Evolutionary conservation across 64 coral and sea anemone species (phyloP).

Genomic region (Montipora sp.): DNA sequence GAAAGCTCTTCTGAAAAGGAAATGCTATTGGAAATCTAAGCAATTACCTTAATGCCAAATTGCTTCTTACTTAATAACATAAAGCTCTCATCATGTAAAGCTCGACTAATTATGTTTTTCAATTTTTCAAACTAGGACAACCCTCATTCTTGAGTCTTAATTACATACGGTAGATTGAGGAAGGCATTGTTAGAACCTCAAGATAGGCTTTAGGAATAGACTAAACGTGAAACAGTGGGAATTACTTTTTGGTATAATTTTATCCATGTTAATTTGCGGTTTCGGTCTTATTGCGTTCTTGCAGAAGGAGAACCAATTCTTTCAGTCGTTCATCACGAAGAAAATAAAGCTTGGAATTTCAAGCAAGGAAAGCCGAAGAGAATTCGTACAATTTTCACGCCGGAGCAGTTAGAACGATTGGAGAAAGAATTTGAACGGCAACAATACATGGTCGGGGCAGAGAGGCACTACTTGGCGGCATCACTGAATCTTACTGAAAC

Average conservation of each 20-base stretch:
- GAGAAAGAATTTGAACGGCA: conserved; percentile 79
- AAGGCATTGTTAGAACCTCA: not conserved
- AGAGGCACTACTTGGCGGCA: conserved; percentile 68
- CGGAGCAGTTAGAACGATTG: conserved; percentile 68
- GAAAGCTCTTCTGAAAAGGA: not conserved
- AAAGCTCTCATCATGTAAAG: conserved; percentile 48
- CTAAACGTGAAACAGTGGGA: not conserved
- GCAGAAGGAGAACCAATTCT: conserved; percentile 62
- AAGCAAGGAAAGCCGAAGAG: conserved; percentile 78
- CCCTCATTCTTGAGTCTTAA: not conserved
- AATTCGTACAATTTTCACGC: conserved; percentile 78
- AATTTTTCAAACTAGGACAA: conserved; percentile 44
- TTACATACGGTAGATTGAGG: not conserved
- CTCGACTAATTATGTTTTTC: conserved; percentile 42
- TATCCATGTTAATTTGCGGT: conserved; percentile 17
- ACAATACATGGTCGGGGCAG: conserved; percentile 76
- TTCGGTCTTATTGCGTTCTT: not conserved
- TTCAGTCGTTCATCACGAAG: conserved; percentile 58
- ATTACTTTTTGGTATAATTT: not conserved
- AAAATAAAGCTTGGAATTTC: conserved; percentile 78
- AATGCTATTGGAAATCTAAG: not conserved
- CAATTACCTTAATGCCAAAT: conserved; percentile 19
- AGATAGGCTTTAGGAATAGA: conserved; percentile 1
- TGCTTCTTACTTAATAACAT: conserved; percentile 35
- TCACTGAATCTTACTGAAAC: conserved; percentile 80